phyloP scores from a whole-genome alignment of 2,113 vertebrate species.

The Calidris pugnax region DNA sequence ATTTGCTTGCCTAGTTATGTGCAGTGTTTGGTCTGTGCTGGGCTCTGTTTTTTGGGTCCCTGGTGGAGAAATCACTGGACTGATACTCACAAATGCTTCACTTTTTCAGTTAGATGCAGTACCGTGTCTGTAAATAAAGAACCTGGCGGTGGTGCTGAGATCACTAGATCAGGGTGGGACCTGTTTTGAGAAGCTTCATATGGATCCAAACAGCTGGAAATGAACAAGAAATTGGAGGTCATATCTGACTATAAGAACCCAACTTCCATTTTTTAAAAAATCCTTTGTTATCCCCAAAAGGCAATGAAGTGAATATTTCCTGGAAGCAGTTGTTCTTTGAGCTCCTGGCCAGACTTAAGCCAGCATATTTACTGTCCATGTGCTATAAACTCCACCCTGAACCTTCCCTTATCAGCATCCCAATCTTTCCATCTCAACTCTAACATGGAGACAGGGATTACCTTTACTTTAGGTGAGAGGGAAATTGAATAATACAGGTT shows the following conservation, averaged over 20 bases:
- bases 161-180: neutral
- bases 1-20: neutral
- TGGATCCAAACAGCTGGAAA: neutral
- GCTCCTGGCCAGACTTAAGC: neutral
- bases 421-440: neutral
- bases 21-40: neutral
- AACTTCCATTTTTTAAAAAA: neutral
- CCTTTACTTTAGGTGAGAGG: neutral
- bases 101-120: neutral
- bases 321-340: neutral
- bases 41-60: neutral
- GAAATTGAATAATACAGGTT: neutral
- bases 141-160: neutral
- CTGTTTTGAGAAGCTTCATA: neutral
- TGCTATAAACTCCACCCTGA: neutral
- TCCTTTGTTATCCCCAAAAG: neutral
- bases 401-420: neutral
- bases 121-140: neutral
- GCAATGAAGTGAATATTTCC: neutral
- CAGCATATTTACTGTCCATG: accelerated
- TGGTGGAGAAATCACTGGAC: neutral
- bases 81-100: neutral
- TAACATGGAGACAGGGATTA: neutral
- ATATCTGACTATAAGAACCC: neutral
- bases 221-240: neutral